Base-by-base conservation (phyloP, 37 sponge, comb jelly and placozoan genomes). In the Cliona cf. orientalis region DNA sequence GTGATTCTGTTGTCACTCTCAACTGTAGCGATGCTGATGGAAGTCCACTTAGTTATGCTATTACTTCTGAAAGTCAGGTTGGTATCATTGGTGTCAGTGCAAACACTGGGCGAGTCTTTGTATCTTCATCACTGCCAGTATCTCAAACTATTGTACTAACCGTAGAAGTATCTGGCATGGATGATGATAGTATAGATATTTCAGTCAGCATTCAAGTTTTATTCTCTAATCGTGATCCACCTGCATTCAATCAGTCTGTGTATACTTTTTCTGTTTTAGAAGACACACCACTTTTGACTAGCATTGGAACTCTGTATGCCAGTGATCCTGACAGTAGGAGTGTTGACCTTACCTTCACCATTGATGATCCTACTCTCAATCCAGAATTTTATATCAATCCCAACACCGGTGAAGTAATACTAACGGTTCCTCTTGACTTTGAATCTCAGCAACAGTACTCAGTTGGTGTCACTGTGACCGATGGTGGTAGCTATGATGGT, bases 401-500 rank as follows among this genome's bases (percentile, higher is more conserved):
- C 33, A 42, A 41, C 38, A 72, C 53, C 42, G 91, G 91, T 42
- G 72, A 69, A 11, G 12, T 91, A 0, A 33, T 75, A 21, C 87
- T 91, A 2, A 82, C 79, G 41, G 37, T 37, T 21, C 83, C 83
- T 28, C 60, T 91, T 31, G 87, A 91, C 68, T 91, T 71, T 78
- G 91, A 91, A 60, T 35, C 58, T 38, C 22, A 12, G 32, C 22
- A 1, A 3, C 43, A 34, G 37, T 86, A 86, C 39, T 17, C 28
- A 3, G 72, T 86, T 60, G 36, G 21, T 28, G 87, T 86, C 2
- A n/a, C 7, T 23, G 91, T 82, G 26, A 31, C 56, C 56, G 91
- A 91, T 65, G 82, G 83, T 36, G 91, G 91, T 28, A 82, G 87
- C 45, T 79, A 72, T 68, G 74, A 91, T 82, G 87, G 79, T 2